Evolutionary conservation across 2,113 vertebrate species (phyloP).

Genomic region (Cephalopholis sonnerati): DNA sequence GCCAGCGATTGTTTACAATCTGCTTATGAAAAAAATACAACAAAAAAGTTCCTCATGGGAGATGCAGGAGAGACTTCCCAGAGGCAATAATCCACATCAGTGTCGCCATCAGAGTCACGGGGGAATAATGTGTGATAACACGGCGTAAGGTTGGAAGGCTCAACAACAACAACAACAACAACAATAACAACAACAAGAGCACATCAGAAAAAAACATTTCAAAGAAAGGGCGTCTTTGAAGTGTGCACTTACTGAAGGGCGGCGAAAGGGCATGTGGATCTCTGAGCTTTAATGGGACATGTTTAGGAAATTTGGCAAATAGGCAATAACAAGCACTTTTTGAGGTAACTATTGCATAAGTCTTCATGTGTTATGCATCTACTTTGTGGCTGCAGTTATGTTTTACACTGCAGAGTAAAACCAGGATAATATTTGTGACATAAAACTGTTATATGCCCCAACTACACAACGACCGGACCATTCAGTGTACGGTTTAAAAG

Average conservation of each 20-base stretch:
- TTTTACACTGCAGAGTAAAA: background rate
- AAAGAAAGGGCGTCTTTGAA: slow-evolving; percentile 38
- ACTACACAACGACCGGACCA: background rate
- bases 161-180: slow-evolving; percentile 38
- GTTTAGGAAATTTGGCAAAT: slow-evolving; percentile 13
- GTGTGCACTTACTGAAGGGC: slow-evolving; percentile 40
- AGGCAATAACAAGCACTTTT: background rate
- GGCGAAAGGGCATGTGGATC: slow-evolving; percentile 24
- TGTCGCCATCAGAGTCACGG: slow-evolving; percentile 56
- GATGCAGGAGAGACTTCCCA: slow-evolving; percentile 51
- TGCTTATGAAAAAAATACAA: slow-evolving; percentile 50
- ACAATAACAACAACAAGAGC: slow-evolving; percentile 10
- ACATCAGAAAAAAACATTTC: slow-evolving; percentile 13
- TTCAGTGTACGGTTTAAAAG: background rate
- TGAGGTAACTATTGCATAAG: background rate
- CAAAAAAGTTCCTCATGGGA: slow-evolving; percentile 37
- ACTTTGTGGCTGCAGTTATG: background rate
- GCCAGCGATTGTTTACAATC: slow-evolving; percentile 63
- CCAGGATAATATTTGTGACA: background rate
- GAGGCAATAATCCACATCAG: slow-evolving; percentile 72
- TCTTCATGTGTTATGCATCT: slow-evolving; percentile 6
- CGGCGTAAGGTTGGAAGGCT: slow-evolving; percentile 22
- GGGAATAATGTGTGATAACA: slow-evolving; percentile 56
- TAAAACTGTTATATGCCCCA: background rate
- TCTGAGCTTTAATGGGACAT: background rate